These are phyloP conservation scores for Oscheius sp. DNA, from an alignment of 2,888 invertebrate species.

Conservation along the genomic window DNA sequence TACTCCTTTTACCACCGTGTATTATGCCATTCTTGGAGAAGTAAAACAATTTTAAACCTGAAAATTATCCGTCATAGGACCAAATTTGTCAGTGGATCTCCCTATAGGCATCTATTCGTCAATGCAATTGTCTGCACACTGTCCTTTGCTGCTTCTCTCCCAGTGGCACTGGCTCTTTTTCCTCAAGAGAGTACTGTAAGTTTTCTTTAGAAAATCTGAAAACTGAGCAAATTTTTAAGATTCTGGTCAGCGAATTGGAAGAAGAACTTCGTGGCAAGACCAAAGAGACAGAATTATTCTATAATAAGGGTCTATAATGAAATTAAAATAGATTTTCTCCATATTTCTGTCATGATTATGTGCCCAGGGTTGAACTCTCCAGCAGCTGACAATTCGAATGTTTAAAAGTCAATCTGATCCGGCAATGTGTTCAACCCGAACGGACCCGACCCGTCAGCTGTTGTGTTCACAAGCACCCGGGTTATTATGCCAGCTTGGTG, in stretches of 20 bases:
- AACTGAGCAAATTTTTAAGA: constrained; percentile 37
- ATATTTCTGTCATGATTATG: neutral
- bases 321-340: neutral
- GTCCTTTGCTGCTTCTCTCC: constrained; percentile 75
- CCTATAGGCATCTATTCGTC: constrained; percentile 74
- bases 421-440: neutral
- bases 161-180: constrained; percentile 76
- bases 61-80: constrained; percentile 59
- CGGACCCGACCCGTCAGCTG: constrained; percentile 6
- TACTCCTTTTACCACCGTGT: constrained; percentile 66
- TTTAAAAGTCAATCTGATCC: constrained; percentile 2
- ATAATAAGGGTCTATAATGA: constrained; percentile 56
- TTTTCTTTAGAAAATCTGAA: neutral
- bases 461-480: constrained; percentile 1
- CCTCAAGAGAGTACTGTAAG: constrained; percentile 74
- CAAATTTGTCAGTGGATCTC: constrained; percentile 72
- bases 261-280: constrained; percentile 48
- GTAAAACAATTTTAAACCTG: constrained; percentile 42
- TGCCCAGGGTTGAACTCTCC: neutral
- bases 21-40: constrained; percentile 69
- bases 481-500: neutral
- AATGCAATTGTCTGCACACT: constrained; percentile 75
- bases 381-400: neutral
- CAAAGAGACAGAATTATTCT: constrained; percentile 42
- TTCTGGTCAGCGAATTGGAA: constrained; percentile 44